phyloP scores from a whole-genome alignment of 2,113 vertebrate genomes.

The Setophaga petechia region DNA sequence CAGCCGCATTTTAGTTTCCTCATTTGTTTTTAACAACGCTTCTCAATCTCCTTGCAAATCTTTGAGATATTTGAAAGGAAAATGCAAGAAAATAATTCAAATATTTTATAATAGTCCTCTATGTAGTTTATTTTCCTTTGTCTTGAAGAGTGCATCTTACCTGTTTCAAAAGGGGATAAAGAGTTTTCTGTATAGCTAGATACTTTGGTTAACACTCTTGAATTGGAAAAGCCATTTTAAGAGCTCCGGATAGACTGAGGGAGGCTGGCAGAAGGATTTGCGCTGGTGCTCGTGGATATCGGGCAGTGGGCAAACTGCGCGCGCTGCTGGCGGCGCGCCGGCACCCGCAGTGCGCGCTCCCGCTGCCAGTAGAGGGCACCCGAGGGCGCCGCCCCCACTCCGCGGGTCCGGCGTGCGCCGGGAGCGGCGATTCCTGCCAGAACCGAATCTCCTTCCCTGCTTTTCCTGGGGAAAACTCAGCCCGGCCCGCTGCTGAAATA shows the following conservation, averaged over 20 bases:
- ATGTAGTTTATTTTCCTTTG: neutral
- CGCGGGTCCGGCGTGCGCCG: rapidly evolving
- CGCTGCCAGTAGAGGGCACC: slow-evolving; percentile 1
- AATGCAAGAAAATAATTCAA: neutral
- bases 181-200: neutral
- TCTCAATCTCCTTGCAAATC: neutral
- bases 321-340: rapidly evolving
- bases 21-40: neutral
- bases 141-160: neutral
- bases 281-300: rapidly evolving
- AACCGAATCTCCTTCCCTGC: rapidly evolving
- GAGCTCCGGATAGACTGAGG: neutral
- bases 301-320: neutral
- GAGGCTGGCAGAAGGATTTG: neutral
- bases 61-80: neutral
- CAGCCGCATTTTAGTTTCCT: neutral
- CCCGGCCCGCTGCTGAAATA: neutral
- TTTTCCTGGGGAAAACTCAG: neutral
- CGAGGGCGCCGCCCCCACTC: neutral
- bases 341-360: neutral
- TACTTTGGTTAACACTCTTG: neutral
- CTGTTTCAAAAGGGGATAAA: neutral
- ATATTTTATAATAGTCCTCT: neutral
- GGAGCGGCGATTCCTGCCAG: rapidly evolving
- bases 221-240: neutral